Evolutionary conservation across 2,888 invertebrate species (phyloP).

Genomic region (Eledona agricola): DNA sequence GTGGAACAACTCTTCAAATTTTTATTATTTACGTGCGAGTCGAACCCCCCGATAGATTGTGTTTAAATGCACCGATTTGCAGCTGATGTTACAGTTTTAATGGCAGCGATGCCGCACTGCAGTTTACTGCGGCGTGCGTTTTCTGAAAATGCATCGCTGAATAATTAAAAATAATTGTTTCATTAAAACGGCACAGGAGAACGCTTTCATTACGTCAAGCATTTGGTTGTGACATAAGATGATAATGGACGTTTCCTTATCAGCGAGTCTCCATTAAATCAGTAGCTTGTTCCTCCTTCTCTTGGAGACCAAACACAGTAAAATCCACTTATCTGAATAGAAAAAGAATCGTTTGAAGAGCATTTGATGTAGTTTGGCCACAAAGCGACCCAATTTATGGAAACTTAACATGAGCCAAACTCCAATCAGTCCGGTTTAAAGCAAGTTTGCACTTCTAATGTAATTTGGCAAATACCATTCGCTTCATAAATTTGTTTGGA

Average conservation of each 20-base stretch:
- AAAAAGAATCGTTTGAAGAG: neutral
- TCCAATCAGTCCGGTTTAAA: conserved; percentile 23
- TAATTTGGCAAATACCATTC: conserved; percentile 19
- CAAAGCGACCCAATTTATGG: conserved; percentile 8
- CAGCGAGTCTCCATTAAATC: conserved; percentile 30
- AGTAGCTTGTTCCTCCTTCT: conserved; percentile 12
- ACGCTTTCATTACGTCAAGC: conserved; percentile 24
- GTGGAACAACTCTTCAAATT: neutral
- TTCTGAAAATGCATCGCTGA: conserved; percentile 1
- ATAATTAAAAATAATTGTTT: conserved; percentile 32
- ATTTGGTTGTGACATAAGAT: conserved; percentile 21
- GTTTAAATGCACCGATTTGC: neutral
- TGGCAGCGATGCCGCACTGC: neutral
- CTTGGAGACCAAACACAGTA: conserved; percentile 9
- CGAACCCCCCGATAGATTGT: neutral
- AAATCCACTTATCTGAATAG: conserved; percentile 10
- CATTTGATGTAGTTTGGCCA: conserved; percentile 1
- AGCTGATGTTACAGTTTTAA: conserved; percentile 11
- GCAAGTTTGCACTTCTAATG: conserved; percentile 22
- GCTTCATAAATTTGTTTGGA: no score
- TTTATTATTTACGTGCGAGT: neutral
- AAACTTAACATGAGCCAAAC: conserved; percentile 12
- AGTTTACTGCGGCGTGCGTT: conserved; percentile 1
- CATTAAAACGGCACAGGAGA: conserved; percentile 30
- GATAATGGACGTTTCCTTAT: conserved; percentile 32